Conservation (phyloP, 2,797 vertebrate genomes). For the Tragopan temminckii region DNA sequence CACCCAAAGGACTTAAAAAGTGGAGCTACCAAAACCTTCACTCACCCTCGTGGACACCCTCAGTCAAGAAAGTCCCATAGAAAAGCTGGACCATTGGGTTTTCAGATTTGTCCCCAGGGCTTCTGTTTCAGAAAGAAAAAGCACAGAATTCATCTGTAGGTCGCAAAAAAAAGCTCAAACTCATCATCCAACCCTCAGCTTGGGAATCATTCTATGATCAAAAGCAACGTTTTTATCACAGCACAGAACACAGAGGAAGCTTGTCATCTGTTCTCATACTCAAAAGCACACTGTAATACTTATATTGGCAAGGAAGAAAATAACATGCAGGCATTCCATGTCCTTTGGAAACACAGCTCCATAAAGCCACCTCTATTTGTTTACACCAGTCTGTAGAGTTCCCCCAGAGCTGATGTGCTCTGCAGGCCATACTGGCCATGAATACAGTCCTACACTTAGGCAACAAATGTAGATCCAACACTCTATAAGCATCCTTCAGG, state of each 20-base stretch:
- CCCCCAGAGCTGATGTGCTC: not conserved
- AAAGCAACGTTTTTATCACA: not conserved
- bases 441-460: fast-evolving
- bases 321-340: not conserved
- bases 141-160: not conserved
- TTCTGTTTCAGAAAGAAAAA: slow-evolving; percentile 79
- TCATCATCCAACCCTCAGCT: not conserved
- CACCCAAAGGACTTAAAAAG: not conserved
- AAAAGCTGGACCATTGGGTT: slow-evolving; percentile 99
- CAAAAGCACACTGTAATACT: not conserved
- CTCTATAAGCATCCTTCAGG: fast-evolving
- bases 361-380: not conserved
- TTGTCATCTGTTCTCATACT: not conserved
- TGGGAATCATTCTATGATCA: not conserved
- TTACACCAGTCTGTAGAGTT: not conserved
- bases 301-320: not conserved
- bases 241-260: not conserved
- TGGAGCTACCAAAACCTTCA: not conserved
- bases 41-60: slow-evolving; percentile 92
- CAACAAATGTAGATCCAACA: fast-evolving
- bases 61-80: slow-evolving; percentile 95
- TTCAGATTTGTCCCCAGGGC: slow-evolving; percentile 87
- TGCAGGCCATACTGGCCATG: fast-evolving
- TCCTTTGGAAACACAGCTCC: not conserved
- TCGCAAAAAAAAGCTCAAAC: not conserved